Base-by-base conservation (phyloP, 1,140 invertebrate species). In the Hyphantria cunea region DNA sequence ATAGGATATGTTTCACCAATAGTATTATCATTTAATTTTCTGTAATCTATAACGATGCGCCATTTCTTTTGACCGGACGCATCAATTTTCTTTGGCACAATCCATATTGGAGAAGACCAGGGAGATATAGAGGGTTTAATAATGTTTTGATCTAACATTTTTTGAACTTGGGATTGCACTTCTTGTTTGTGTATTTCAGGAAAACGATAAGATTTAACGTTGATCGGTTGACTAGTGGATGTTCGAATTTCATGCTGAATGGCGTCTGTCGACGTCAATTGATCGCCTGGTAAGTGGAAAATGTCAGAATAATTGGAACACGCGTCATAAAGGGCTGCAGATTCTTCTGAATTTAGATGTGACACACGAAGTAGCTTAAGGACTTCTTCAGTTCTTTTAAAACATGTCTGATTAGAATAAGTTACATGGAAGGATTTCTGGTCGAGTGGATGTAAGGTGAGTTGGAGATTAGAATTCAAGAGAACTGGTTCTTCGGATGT, bases 111-210 rank as follows among this genome's bases (percentile, higher is more conserved):
- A 39, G 37, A 39, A 7, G 37, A 39, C 37, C 37, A 39, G 7
- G 80, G 81, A 14, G 65, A 80, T 52, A 72, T 52, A 0, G 63
- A 74, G 31, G 68, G 82, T 68, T 74, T 15, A 8, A 83, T 83
- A 13, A 86, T 76, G 13, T 72, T 64, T 47, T 82, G 66, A 12
- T 74, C 50, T 3, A 39, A 7, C 37, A 39, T 39, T 39, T 39
- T 39, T 39, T 39, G 2, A 7, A 39, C 7, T 10, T 39, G 37
- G 8, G 37, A 39, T 3, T 39, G 2, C 7, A 39, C 37, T 39
- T 39, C 37, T 39, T 39, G 2, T 39, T 39, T 39, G n/a, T 39
- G 37, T n/a, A 39, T 7, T n/a, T 39, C 37, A 7, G 37, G 37
- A 39, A 39, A 39, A 3, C 37, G 2, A 39, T 39, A 39, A 2